Evolutionary conservation across 2,888 invertebrate genomes (phyloP).

Genomic region (Scaptomyza cyrtandrae): DNA sequence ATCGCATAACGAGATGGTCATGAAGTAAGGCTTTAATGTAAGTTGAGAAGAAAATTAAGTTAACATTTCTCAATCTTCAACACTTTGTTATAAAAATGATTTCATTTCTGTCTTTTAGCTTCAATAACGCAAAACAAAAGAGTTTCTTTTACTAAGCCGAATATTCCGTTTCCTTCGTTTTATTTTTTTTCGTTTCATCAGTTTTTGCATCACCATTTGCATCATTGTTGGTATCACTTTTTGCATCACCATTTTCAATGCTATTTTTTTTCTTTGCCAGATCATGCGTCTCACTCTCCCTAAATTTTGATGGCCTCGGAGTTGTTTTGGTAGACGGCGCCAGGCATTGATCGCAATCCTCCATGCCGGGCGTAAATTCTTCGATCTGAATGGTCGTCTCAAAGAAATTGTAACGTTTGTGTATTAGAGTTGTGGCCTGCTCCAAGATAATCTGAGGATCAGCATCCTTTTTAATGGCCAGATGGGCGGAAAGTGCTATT

Average conservation of each 20-base stretch:
- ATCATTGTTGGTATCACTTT: background rate
- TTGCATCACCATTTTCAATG: background rate
- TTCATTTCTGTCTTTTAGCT: no score
- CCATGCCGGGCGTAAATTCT: slow-evolving; percentile 55
- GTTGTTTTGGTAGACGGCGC: background rate
- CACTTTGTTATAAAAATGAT: no score
- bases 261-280: no score
- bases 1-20: background rate
- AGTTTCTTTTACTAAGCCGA: no score
- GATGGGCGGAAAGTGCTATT: slow-evolving; percentile 65
- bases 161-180: background rate
- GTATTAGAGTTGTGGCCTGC: slow-evolving; percentile 56
- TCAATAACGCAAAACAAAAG: no score
- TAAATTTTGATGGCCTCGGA: background rate
- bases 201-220: background rate
- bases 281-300: background rate
- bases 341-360: slow-evolving; percentile 53
- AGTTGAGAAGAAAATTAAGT: background rate
- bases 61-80: slow-evolving; percentile 1
- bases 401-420: slow-evolving; percentile 57
- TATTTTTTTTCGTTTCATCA: background rate
- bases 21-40: background rate
- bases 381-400: slow-evolving; percentile 73
- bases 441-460: slow-evolving; percentile 68
- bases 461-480: slow-evolving; percentile 55